Evolutionary conservation across 2,888 invertebrate genomes (phyloP), one percentile per base, ranked within the genome.

Genomic region (Atrina japonica): DNA sequence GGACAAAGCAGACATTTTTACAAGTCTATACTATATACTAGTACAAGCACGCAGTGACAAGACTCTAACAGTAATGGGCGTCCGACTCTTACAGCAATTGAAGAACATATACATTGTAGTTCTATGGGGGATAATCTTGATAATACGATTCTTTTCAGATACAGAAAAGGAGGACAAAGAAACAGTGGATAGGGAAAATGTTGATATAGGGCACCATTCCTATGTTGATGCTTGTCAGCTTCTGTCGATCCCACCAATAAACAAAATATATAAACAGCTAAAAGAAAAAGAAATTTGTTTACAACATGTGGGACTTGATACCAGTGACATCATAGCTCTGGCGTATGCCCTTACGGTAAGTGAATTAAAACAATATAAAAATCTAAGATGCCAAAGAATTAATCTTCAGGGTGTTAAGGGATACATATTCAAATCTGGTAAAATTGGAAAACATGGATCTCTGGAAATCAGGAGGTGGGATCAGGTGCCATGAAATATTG

Each of bases 271-370:
- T 35, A 80, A 78, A 7, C 84, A 86, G 55, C 76, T 88, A 45
- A 75, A 72, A 41, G 70, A 69, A 9, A 60, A 52, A 5, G 75
- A 73, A 40, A 80, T 89, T 65, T 67, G 81, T 25, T 76, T 89
- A n/a, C 84, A 80, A 7, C 83, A 88, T 68, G 76, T 85, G 29
- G 86, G 84, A 18, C 75, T 89, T 18, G 85, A 84, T 45, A 75
- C 73, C 3, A 61, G 59, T 5, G 86, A 88, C 35, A 81, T 82
- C 58, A 83, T 85, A 55, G 88, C 89, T 2, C 66, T 89, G 14
- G 83, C 86, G 14, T 78, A 82, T 52, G 87, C 86, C 2, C 71
- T 89, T 0, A 58, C 78, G 82, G 89, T 89, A 73, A 69, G 75
- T 58, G 21, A 18, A 6, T n/a, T 43, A 2, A n/a, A 14, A 14